Evolutionary conservation across 2,888 invertebrate species (phyloP), one percentile per base, ranked within the genome.

Genomic region (Lymantria dispar): DNA sequence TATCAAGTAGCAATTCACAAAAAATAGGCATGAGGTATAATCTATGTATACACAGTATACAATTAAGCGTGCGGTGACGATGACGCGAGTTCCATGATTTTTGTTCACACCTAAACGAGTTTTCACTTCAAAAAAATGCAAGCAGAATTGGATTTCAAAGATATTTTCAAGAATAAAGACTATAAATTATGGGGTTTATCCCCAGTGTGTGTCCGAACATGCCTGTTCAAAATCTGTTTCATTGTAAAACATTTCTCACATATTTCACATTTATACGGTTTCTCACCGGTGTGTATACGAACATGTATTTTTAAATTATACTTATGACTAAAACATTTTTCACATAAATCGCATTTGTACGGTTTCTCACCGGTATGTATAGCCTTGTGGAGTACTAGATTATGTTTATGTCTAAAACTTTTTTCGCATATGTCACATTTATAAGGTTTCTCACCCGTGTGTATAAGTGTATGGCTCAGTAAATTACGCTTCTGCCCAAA

Each of bases 361-460:
- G 53, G 53, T 46, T 50, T 53, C 15, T 44, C 43, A 22, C 47
- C 49, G n/a, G 46, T 53, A 12, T 53, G 53, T 36, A 22, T 41
- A 7, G 40, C 31, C n/a, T 38, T 22, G 30, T 53, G 53, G 9
- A 10, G 42, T 14, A 42, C 49, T 11, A 49, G 15, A 11, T 31
- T n/a, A 29, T 39, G 36, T 11, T 37, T 43, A 1, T 12, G 37
- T 36, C 31, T 54, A 9, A 48, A 45, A 40, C 40, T 15, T n/a
- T 49, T 46, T 0, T 22, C 30, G 22, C 53, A 54, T 13, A 47
- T 11, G n/a, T 31, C 5, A 54, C 54, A 54, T 14, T 37, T 30
- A 9, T 40, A 44, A 7, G 50, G 50, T 38, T 44, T 49, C 11
- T 44, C 22, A 22, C 22, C 39, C 29, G 14, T 33, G 30, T 43